Percentiles rank a stretch among this genome's conserved stretches.
These are phyloP conservation scores for Epinephelus awoara DNA, from an alignment of 2,797 vertebrate species.

Conservation along the genomic window DNA sequence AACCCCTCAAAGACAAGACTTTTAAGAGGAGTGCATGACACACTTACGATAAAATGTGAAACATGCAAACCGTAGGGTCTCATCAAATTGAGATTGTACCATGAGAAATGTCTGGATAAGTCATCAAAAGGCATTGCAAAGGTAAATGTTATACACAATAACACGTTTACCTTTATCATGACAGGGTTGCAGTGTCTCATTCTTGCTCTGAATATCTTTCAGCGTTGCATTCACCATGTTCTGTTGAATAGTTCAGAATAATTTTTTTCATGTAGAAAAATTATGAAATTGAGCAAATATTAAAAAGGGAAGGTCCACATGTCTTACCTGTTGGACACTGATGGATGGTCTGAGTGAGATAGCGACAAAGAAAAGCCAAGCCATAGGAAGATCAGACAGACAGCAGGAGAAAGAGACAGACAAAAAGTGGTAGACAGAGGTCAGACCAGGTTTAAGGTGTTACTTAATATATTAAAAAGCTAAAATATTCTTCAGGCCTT, in stretches of 20 bases:
- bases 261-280: background rate
- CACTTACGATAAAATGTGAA: too few species aligned
- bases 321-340: conserved; percentile 87
- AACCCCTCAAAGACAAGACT: too few species aligned
- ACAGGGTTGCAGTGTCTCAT: conserved; percentile 50
- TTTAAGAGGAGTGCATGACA: too few species aligned
- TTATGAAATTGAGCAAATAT: background rate
- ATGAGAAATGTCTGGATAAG: too few species aligned
- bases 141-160: background rate
- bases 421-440: background rate
- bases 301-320: background rate
- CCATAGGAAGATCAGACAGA: background rate
- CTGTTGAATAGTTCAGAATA: conserved; percentile 75
- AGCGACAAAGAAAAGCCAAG: background rate
- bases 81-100: too few species aligned
- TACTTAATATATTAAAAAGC: conserved; percentile 24
- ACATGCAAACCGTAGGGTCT: too few species aligned
- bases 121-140: too few species aligned
- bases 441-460: conserved; percentile 35
- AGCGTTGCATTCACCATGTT: conserved; percentile 65
- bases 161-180: conserved; percentile 61
- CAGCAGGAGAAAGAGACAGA: conserved; percentile 3
- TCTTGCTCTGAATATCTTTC: conserved; percentile 57
- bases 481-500: conserved; percentile 17
- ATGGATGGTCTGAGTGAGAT: conserved; percentile 84